Evolutionary conservation across 2,888 invertebrate genomes (phyloP).

Genomic region (Lasioglossum morio): DNA sequence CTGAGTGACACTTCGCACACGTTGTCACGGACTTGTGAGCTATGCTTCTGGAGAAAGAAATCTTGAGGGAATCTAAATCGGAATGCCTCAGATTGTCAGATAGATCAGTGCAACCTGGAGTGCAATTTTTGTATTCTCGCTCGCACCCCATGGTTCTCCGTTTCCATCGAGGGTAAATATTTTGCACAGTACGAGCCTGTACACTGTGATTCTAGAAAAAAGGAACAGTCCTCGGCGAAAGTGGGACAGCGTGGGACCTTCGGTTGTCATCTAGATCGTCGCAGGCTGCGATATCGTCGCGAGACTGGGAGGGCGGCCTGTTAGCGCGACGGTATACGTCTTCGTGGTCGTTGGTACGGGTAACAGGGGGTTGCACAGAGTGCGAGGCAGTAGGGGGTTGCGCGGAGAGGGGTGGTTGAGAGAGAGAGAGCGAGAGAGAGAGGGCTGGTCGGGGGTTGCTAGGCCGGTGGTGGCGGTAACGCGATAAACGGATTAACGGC

Average conservation of each 20-base stretch:
- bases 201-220: background rate
- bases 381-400: background rate
- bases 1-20: no score
- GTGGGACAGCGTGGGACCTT: background rate
- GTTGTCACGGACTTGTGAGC: no score
- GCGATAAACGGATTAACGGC: slow-evolving; percentile 84
- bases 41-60: no score
- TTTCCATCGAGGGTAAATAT: no score
- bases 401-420: background rate
- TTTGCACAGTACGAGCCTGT: background rate
- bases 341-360: slow-evolving; percentile 44
- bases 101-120: no score
- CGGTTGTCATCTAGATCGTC: background rate
- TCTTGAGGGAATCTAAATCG: background rate
- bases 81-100: background rate
- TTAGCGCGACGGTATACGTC: slow-evolving; percentile 10
- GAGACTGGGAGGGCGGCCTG: background rate
- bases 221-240: background rate
- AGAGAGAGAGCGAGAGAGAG: slow-evolving; percentile 59
- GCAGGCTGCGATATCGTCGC: background rate
- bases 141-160: no score
- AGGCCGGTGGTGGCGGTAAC: slow-evolving; percentile 82
- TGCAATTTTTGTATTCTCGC: background rate
- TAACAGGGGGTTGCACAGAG: slow-evolving; percentile 53
- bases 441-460: slow-evolving; percentile 62